phyloP scores from a whole-genome alignment of 2,888 invertebrate genomes.

The Volucella bombylans region DNA sequence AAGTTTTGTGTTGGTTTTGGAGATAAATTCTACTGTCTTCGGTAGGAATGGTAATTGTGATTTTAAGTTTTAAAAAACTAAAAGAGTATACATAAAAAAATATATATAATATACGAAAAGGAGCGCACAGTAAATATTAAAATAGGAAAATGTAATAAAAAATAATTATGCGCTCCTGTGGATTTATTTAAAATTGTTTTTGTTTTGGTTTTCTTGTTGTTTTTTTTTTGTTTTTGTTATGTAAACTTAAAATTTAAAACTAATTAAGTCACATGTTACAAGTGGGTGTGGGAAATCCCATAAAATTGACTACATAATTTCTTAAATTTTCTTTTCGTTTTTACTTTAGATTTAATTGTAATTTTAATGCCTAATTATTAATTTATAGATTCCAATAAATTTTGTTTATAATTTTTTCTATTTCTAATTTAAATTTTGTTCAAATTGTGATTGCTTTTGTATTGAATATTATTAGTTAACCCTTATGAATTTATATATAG shows the following conservation, averaged over 20 bases:
- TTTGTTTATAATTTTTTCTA: conserved; percentile 17
- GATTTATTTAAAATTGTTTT: conserved; percentile 26
- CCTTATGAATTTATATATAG: conserved; percentile 28
- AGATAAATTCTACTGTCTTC: conserved; percentile 54
- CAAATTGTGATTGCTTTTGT: conserved; percentile 64
- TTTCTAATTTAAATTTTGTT: conserved; percentile 32
- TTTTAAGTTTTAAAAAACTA: conserved; percentile 3
- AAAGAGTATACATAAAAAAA: conserved; percentile 18
- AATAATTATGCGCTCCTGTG: conserved; percentile 25
- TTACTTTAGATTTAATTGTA: conserved; percentile 28
- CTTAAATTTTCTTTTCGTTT: conserved; percentile 2
- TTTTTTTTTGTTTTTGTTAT: background rate
- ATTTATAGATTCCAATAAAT: conserved; percentile 56
- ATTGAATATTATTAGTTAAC: conserved; percentile 39
- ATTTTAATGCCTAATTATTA: conserved; percentile 48
- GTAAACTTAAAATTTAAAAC: conserved; percentile 58
- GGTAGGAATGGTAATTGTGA: conserved; percentile 64
- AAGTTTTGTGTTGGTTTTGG: conserved; percentile 33
- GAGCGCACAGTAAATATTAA: conserved; percentile 15
- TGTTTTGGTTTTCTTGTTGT: background rate
- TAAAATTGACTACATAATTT: conserved; percentile 66
- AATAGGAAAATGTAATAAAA: conserved; percentile 11
- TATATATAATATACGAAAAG: conserved; percentile 8
- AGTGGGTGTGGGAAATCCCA: conserved; percentile 65
- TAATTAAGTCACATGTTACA: conserved; percentile 72